Base-by-base conservation (phyloP, 1,140 invertebrate genomes). In the Ylistrum balloti region DNA sequence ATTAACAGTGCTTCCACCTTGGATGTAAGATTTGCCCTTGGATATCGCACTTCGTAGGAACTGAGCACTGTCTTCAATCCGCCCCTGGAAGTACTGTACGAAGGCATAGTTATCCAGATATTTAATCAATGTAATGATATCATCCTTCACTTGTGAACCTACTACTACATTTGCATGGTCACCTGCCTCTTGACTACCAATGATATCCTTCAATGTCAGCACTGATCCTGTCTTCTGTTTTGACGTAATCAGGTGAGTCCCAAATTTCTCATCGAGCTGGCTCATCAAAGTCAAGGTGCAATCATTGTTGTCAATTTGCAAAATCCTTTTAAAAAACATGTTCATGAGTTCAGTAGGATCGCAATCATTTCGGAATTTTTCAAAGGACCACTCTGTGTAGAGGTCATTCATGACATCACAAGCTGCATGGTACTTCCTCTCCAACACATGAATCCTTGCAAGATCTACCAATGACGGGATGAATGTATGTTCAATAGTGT, bases 71-170 rank as follows among this genome's bases (percentile, higher is more conserved):
- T 74, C 56, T 11, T 74, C 20, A 5, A n/a, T 22, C 13, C 22
- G 9, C 5, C 56, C 56, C 28, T 74, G 22, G 2, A 5, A 28
- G n/a, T 28, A 74, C 56, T 74, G 56, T 5, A 74, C n/a, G 11
- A 74, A 74, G 22, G 56, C 56, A 11, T 74, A 74, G 56, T 74
- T 74, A 74, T 74, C 56, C n/a, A 74, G 56, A 74, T 74, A 74
- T 74, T n/a, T 22, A 28, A 74, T 74, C 56, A 74, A 28, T 17
- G 15, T 28, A 74, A 74, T n/a, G 17, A 74, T 5, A 28, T 74
- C 17, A n/a, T 74, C 56, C n/a, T 28, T 74, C 56, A 74, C 22
- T n/a, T 74, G 56, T 74, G 9, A n/a, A 28, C 56, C 56, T 28
- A 74, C 56, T 28, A 74, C n/a, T n/a, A 74, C 56, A 74, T 74